Conservation (phyloP, 2,888 invertebrate species). For the Parnassius mnemosyne region DNA sequence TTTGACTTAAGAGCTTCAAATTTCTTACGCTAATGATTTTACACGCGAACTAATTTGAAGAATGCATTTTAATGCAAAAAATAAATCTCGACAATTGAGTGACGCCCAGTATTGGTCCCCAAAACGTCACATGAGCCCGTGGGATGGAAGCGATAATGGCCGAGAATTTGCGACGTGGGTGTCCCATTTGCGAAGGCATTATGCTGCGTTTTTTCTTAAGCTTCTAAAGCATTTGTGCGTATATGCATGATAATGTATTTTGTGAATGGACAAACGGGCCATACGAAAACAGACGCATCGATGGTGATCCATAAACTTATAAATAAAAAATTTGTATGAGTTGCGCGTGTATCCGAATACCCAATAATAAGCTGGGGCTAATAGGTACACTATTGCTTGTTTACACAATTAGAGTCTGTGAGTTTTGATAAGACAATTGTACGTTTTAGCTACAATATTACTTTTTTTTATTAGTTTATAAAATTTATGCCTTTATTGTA, state of each 20-base stretch:
- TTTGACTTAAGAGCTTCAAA: slow-evolving; percentile 19
- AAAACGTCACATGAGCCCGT: slow-evolving; percentile 70
- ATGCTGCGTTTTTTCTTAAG: slow-evolving; percentile 59
- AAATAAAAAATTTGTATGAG: not conserved
- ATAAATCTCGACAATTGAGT: slow-evolving; percentile 51
- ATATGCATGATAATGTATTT: slow-evolving; percentile 61
- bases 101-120: slow-evolving; percentile 67
- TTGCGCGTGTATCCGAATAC: slow-evolving; percentile 5
- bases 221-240: slow-evolving; percentile 46
- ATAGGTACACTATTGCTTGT: too few species aligned
- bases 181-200: slow-evolving; percentile 63
- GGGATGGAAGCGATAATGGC: slow-evolving; percentile 65
- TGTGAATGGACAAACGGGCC: slow-evolving; percentile 60
- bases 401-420: too few species aligned
- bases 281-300: slow-evolving; percentile 49
- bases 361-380: slow-evolving; percentile 20
- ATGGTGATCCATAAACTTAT: slow-evolving; percentile 21
- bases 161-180: slow-evolving; percentile 71
- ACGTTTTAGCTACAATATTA: too few species aligned
- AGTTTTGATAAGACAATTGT: too few species aligned
- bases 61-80: slow-evolving; percentile 56
- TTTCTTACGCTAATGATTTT: slow-evolving; percentile 35
- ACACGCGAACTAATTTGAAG: slow-evolving; percentile 56
- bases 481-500: too few species aligned
- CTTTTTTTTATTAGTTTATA: too few species aligned